Base-by-base conservation (phyloP, 2,888 invertebrate species). In the Habrosyne pyritoides region DNA sequence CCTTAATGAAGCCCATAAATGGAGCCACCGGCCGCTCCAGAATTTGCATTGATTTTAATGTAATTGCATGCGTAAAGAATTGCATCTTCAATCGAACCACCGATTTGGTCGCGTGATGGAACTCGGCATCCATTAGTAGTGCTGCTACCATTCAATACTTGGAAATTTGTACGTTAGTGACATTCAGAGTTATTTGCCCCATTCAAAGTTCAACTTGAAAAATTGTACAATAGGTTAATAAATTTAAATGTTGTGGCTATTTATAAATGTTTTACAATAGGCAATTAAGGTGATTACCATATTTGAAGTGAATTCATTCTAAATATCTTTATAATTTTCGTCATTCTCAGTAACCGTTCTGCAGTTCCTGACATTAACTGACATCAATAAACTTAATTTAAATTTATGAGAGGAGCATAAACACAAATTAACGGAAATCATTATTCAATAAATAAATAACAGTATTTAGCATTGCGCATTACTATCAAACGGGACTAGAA, bases 1-100 rank as follows among this genome's bases (percentile, higher is more conserved):
- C 75, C 79, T 82, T 91, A 91, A 91, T 90, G 89, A 91, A 82
- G 83, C 67, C 91, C 91, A 77, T 88, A 88, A 76, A 85, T 61
- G 89, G 89, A 55, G 56, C 58, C 66, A 55, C 63, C 66, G 76
- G 72, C 71, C 81, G 83, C 80, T 87, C 84, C 87, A 86, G 87
- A 85, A 87, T 88, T 81, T 88, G 81, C 85, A 88, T 87, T 81
- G 83, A 85, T 81, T 73, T 68, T 78, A 77, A 76, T 72, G 75
- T 77, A 79, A 81, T 81, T 79, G 72, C 73, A 67, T 65, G 73
- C 66, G 67, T 71, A 69, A 70, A 68, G 73, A 71, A 75, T 75
- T 68, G 67, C 77, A 72, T 71, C 68, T 73, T 77, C 73, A 66
- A 63, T 63, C 18, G 42, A 64, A 66, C 61, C 69, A 75, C 75